Conservation (phyloP, 2,113 vertebrate species). For the Alethe diademata region DNA sequence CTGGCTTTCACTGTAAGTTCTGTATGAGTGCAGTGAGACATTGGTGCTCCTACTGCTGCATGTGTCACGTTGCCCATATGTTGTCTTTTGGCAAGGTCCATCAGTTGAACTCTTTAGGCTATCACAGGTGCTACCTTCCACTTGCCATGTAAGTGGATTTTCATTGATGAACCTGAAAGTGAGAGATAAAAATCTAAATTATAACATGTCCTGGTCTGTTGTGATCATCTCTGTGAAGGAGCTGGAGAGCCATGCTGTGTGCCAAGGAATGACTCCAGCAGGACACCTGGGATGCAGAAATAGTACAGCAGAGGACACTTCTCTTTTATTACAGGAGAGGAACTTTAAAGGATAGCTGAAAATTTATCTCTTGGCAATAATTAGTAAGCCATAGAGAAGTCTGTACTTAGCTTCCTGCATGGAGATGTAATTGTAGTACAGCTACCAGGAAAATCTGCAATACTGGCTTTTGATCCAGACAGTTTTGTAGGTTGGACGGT, state of each 20-base stretch:
- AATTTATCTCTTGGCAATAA: neutral
- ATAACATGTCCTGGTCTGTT: neutral
- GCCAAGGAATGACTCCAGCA: neutral
- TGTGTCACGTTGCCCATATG: fast-evolving
- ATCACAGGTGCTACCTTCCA: neutral
- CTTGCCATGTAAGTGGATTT: neutral
- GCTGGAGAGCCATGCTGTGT: neutral
- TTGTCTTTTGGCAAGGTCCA: neutral
- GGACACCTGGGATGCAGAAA: neutral
- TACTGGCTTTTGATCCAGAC: neutral
- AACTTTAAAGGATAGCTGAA: neutral
- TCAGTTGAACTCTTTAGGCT: neutral
- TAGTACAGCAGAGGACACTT: neutral
- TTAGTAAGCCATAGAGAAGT: neutral
- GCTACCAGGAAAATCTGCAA: neutral
- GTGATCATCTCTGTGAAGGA: neutral
- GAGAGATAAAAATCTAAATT: neutral
- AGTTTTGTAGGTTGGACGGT: neutral
- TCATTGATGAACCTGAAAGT: neutral
- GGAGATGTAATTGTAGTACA: neutral
- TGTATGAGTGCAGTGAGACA: neutral
- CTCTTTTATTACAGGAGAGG: neutral
- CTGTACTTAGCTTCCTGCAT: neutral
- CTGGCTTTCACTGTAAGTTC: neutral
- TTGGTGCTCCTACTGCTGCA: neutral